Percentiles rank a stretch among this genome's conserved stretches.
phyloP scores from a whole-genome alignment of 2,797 vertebrate species.

The Pantherophis vulpinus region DNA sequence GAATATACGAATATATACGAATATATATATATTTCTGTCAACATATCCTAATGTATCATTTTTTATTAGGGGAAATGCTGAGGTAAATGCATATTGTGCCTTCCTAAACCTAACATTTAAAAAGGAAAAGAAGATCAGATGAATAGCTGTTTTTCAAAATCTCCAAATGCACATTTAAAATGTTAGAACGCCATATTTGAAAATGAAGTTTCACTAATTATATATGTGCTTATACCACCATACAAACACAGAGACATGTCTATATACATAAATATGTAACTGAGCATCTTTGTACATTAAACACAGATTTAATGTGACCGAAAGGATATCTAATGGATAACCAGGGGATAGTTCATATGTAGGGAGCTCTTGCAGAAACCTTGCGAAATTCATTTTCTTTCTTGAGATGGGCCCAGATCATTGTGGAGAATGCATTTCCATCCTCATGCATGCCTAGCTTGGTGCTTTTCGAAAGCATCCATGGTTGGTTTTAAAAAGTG shows the following conservation, averaged over 20 bases:
- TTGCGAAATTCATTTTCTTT: background rate
- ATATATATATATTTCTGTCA: background rate
- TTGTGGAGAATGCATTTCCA: background rate
- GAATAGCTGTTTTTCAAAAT: conserved; percentile 37
- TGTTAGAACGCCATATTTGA: conserved; percentile 32
- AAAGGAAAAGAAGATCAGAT: conserved; percentile 40
- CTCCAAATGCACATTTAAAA: conserved; percentile 36
- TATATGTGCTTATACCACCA: background rate
- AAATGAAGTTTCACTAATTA: background rate
- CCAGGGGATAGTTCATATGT: conserved; percentile 17
- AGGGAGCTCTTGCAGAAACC: background rate
- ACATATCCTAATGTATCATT: conserved; percentile 42
- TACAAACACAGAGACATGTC: background rate
- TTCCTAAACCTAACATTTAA: conserved; percentile 56
- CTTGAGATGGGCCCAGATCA: background rate
- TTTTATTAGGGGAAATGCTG: conserved; percentile 45
- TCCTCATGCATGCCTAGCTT: background rate
- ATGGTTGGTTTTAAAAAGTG: background rate
- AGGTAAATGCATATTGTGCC: conserved; percentile 27
- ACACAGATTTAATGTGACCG: conserved; percentile 4
- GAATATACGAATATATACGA: too few species aligned
- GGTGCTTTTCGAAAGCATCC: background rate
- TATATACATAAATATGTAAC: background rate
- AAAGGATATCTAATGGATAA: conserved; percentile 30
- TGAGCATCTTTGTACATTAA: conserved; percentile 15